These are phyloP conservation scores for Phyllotreta cruciferae DNA, from an alignment of 2,888 invertebrate genomes.

Conservation along the genomic window DNA sequence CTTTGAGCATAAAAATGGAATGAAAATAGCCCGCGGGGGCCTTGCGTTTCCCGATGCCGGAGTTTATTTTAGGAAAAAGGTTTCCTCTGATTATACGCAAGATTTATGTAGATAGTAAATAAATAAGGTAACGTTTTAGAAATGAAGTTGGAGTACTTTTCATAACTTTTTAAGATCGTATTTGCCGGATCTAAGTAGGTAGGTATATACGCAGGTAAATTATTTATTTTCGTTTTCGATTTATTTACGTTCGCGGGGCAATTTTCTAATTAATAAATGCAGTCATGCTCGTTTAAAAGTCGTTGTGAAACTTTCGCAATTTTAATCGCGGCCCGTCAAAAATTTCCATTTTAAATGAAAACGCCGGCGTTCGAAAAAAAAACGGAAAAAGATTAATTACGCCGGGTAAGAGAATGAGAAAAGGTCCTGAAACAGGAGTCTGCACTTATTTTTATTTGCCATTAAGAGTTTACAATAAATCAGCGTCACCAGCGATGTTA, in stretches of 20 bases:
- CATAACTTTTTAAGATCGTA: no score
- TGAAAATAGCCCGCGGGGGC: not conserved
- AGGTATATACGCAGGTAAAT: no score
- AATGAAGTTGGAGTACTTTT: no score
- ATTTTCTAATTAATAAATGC: constrained; percentile 27
- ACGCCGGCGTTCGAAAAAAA: not conserved
- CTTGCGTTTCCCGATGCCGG: not conserved
- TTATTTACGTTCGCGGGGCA: no score
- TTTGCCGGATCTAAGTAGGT: no score
- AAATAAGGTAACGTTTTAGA: no score
- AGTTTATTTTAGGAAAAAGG: not conserved
- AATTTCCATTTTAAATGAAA: constrained; percentile 18
- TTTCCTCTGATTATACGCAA: no score
- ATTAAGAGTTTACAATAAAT: constrained; percentile 57
- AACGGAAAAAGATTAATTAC: constrained; percentile 50
- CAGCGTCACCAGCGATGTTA: constrained; percentile 43
- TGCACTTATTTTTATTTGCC: constrained; percentile 60
- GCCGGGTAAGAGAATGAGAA: constrained; percentile 41
- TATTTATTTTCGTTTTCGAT: no score
- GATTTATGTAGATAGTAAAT: no score
- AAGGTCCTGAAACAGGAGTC: constrained; percentile 55
- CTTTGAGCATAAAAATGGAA: constrained; percentile 2
- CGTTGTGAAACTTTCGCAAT: constrained; percentile 8
- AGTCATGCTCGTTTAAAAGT: constrained; percentile 7
- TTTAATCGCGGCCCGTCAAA: constrained; percentile 7